Base-by-base conservation (phyloP, 2,888 invertebrate species). In the Lasioglossum figueresi region DNA sequence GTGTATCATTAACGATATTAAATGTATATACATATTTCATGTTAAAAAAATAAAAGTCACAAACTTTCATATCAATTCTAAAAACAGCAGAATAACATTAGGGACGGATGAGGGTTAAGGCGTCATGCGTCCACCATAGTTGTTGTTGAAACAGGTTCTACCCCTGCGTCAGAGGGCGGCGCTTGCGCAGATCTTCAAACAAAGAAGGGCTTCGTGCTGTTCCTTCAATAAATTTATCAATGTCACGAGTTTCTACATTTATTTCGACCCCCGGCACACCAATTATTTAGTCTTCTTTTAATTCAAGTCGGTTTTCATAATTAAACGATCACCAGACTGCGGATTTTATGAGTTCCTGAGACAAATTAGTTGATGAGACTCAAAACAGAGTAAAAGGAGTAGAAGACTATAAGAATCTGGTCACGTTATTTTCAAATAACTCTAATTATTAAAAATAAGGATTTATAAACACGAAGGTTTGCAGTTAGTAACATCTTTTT, bases 91-190 rank as follows among this genome's bases (percentile, higher is more conserved):
- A n/a, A n/a, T n/a, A n/a, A n/a, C n/a, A n/a, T n/a, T n/a, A n/a
- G n/a, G n/a, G n/a, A n/a, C n/a, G n/a, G n/a, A n/a, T n/a, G n/a
- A n/a, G n/a, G n/a, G n/a, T n/a, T n/a, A n/a, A 48, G 37, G 52
- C 68, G 40, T 70, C 31, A 74, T 71, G 43, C 40, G 31, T 72
- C 68, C 76, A 63, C 78, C 76, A 71, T 86, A 34, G n/a, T 84
- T 78, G 78, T 19, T 40, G 4, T 23, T 34, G 8, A 34, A 34
- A 23, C 12, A 40, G 40, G 45, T 74, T 79, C 75, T 66, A 63
- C 72, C 80, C 72, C 43, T 73, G 56, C 71, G 27, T 66, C 66
- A 56, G 56, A 86, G 76, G 84, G 80, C 86, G 84, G 84, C 10
- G 88, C 82, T 80, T 86, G 63, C 5, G 27, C 34, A 66, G 37